phyloP scores from a whole-genome alignment of 2,797 vertebrate genomes.

The Lepus townsendii region DNA sequence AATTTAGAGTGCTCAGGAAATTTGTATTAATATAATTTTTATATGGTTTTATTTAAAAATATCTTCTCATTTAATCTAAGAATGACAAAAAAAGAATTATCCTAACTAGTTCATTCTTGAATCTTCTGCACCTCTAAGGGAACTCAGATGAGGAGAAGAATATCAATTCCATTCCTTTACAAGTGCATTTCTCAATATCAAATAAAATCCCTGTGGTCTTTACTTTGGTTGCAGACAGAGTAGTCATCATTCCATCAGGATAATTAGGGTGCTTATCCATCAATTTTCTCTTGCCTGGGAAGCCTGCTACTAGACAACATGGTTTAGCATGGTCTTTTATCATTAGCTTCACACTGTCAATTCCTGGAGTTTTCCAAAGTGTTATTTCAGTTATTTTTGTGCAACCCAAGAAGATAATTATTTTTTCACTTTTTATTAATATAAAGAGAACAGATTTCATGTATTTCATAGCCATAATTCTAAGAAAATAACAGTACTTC shows the following conservation, averaged over 20 bases:
- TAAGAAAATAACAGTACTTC: too few species aligned
- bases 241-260: neutral
- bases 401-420: neutral
- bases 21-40: too few species aligned
- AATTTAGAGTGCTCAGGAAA: too few species aligned
- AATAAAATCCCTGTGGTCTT: neutral
- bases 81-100: neutral
- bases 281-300: neutral
- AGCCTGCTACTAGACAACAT: neutral
- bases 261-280: neutral
- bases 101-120: neutral
- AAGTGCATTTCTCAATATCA: neutral
- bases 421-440: neutral
- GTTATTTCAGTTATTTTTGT: conserved; percentile 19
- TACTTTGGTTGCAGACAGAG: neutral
- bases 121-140: neutral
- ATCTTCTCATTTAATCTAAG: too few species aligned
- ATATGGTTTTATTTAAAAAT: too few species aligned
- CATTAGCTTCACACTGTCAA: conserved; percentile 17
- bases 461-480: too few species aligned
- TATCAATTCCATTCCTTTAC: neutral
- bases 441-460: too few species aligned
- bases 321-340: neutral
- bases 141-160: neutral
- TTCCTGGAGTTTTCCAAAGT: neutral